phyloP scores from a whole-genome alignment of 1,140 invertebrate genomes.

The Lutraria rhynchaena region DNA sequence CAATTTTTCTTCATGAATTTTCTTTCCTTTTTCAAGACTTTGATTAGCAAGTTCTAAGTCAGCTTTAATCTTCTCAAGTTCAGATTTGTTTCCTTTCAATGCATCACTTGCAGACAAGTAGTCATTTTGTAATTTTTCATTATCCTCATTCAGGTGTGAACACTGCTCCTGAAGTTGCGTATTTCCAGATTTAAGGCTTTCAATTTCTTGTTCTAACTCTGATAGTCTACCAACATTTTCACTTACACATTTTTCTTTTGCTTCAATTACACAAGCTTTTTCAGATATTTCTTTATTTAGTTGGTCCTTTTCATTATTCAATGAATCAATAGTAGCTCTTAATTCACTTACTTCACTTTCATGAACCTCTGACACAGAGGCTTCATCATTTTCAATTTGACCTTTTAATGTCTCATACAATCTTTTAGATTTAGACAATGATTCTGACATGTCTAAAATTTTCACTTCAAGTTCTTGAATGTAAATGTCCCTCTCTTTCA shows the following conservation, averaged over 20 bases:
- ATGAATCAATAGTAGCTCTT: slow-evolving; percentile 62
- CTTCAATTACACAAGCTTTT: not conserved
- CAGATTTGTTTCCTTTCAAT: slow-evolving; percentile 2
- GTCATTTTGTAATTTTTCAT: not conserved
- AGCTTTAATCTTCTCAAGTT: not conserved
- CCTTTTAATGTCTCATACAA: slow-evolving; percentile 67
- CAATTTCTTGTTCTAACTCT: not conserved
- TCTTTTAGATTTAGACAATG: slow-evolving; percentile 68
- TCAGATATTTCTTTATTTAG: slow-evolving; percentile 9
- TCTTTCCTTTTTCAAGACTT: slow-evolving; percentile 15
- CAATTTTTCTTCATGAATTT: slow-evolving; percentile 5
- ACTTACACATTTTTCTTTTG: not conserved
- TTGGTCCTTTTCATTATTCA: slow-evolving; percentile 38
- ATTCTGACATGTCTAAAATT: slow-evolving; percentile 74
- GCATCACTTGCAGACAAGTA: not conserved
- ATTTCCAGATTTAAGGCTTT: not conserved
- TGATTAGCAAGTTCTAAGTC: not conserved
- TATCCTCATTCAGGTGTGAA: not conserved
- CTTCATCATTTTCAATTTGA: slow-evolving; percentile 64
- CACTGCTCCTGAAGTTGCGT: slow-evolving; percentile 13
- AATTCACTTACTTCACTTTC: slow-evolving; percentile 61
- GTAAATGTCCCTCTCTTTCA: slow-evolving; percentile 72
- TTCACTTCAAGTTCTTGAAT: slow-evolving; percentile 73
- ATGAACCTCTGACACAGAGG: slow-evolving; percentile 50
- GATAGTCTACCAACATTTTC: not conserved